Evolutionary conservation across 2,113 vertebrate species (phyloP), one percentile per base, ranked within the genome.

Genomic region (Corydoras sp.): DNA sequence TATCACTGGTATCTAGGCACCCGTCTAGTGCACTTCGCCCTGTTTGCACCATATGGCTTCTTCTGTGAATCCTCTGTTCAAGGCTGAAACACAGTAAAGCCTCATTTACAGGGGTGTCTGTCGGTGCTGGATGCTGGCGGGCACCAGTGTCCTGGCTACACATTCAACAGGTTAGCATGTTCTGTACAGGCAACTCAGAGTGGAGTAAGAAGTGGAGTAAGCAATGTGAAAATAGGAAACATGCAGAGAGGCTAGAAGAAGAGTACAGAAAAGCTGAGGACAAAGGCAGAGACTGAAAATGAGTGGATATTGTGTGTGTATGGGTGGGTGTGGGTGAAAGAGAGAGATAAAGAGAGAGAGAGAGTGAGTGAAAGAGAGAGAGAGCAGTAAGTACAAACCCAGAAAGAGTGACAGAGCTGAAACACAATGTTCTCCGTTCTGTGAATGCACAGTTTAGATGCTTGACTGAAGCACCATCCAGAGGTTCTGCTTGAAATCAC

Each of bases 51-150:
- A 73, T 67, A 65, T 73, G 72, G 72, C 63, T 0, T n/a, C 12
- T 43, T 59, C 50, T 10, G 80, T 80, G 81, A 64, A 82, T 80
- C 84, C 72, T 73, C 82, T 72, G 75, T 71, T 55, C 58, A 24
- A 55, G 81, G 79, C 78, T 80, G 82, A 86, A 84, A 85, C 61
- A 85, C 74, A 86, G 86, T 2, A 78, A 82, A 77, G 79, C 83
- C 81, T 87, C 83, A 85, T 88, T 88, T 85, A 80, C 79, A 76
- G 77, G 56, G 68, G 80, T 71, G 77, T 77, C 66, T 66, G 35
- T 49, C 68, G 62, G 12, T n/a, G 31, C 58, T 32, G 5, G 62
- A 48, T 14, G 53, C 7, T 15, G 55, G 72, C 69, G 61, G 67
- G 73, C 68, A 11, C 55, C 69, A 64, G 62, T 69, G 77, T 75